Conservation (phyloP, 1,140 invertebrate species). For the Cotesia typhae region DNA sequence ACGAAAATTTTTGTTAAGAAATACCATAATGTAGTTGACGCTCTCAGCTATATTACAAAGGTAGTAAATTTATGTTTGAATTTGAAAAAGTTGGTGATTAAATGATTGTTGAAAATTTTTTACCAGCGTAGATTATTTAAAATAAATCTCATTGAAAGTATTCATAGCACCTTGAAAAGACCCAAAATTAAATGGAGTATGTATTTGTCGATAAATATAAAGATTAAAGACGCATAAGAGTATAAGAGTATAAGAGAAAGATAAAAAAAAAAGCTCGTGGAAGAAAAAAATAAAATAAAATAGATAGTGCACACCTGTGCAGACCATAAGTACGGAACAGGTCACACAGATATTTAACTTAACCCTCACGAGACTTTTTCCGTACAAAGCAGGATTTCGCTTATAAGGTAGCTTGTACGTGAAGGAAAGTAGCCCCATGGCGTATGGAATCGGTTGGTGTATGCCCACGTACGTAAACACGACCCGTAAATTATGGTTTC, state of each 20-base stretch:
- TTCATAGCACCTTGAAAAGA: too few relatives aligned
- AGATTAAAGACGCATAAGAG: background rate
- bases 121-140: too few relatives aligned
- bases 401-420: slow-evolving; percentile 34
- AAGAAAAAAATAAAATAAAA: slow-evolving; percentile 12
- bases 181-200: too few relatives aligned
- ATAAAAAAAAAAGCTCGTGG: background rate
- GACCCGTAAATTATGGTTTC: slow-evolving; percentile 38
- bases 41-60: too few relatives aligned
- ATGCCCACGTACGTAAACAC: slow-evolving; percentile 36
- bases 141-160: too few relatives aligned
- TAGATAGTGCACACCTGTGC: slow-evolving; percentile 18
- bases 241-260: background rate
- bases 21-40: too few relatives aligned
- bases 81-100: too few relatives aligned
- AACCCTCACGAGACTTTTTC: slow-evolving; percentile 17
- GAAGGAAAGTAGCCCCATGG: slow-evolving; percentile 23
- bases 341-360: background rate
- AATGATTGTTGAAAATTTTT: too few relatives aligned
- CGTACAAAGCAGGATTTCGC: slow-evolving; percentile 19
- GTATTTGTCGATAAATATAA: background rate
- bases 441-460: slow-evolving; percentile 20
- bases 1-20: too few relatives aligned
- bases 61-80: too few relatives aligned
- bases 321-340: slow-evolving; percentile 17